Evolutionary conservation across 2,888 invertebrate species (phyloP).

Genomic region (Tupiocoris notatus): DNA sequence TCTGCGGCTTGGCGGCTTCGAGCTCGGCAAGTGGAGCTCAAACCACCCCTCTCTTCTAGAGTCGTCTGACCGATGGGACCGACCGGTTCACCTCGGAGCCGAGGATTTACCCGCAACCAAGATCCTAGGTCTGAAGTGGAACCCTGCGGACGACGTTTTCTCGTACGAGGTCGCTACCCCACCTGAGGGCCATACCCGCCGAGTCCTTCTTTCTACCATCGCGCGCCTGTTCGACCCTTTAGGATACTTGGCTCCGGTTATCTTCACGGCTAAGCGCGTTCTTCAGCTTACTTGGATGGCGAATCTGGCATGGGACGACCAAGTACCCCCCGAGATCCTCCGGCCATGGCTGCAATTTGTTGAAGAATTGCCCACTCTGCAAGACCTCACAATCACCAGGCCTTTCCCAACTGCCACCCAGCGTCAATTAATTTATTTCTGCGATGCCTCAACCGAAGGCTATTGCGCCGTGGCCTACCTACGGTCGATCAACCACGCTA

Average conservation of each 20-base stretch:
- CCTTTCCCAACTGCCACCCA: not conserved
- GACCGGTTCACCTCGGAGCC: not conserved
- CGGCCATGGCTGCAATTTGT: not conserved
- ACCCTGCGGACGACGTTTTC: constrained; percentile 41
- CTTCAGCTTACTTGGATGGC: constrained; percentile 15
- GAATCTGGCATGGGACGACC: constrained; percentile 9
- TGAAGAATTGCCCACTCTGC: not conserved
- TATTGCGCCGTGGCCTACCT: constrained; percentile 16
- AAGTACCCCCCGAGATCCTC: not conserved
- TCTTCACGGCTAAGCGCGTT: constrained; percentile 10
- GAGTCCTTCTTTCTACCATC: constrained; percentile 44
- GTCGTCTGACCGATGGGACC: too few relatives aligned
- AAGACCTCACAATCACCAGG: not conserved
- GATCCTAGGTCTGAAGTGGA: constrained; percentile 47
- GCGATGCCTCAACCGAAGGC: constrained; percentile 17
- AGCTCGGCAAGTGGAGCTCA: too few relatives aligned
- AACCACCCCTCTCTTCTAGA: constrained; percentile 9
- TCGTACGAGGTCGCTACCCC: constrained; percentile 36
- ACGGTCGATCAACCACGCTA: not conserved
- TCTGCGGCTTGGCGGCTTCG: too few relatives aligned
- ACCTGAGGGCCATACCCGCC: constrained; percentile 39
- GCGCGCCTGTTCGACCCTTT: constrained; percentile 1
- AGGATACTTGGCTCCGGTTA: constrained; percentile 15
- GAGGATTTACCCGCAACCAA: constrained; percentile 42
- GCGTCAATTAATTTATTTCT: constrained; percentile 12